Evolutionary conservation across 1,140 invertebrate genomes (phyloP).

Genomic region (Palaemon carinicauda): DNA sequence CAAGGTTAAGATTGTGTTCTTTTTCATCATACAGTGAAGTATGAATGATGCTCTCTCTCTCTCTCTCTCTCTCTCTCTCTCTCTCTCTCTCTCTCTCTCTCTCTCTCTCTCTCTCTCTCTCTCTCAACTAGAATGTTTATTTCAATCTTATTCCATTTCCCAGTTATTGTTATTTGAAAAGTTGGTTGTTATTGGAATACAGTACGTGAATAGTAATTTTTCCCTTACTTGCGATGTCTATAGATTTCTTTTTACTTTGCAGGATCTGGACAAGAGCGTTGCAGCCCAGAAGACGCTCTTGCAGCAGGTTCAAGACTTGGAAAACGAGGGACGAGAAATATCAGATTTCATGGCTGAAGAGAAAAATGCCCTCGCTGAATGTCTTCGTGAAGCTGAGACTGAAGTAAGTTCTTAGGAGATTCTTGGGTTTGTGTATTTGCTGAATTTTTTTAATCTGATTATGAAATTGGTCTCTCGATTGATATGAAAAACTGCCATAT

Average conservation of each 20-base stretch:
- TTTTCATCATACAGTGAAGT: no score
- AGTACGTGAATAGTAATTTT: slow-evolving; percentile 66
- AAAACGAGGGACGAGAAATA: slow-evolving; percentile 76
- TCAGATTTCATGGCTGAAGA: slow-evolving; percentile 82
- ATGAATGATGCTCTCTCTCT: no score
- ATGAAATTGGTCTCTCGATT: background rate
- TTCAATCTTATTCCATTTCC: background rate
- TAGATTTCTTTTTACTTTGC: slow-evolving; percentile 64
- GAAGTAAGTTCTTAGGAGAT: slow-evolving; percentile 67
- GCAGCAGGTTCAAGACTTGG: slow-evolving; percentile 76
- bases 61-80: slow-evolving; percentile 1
- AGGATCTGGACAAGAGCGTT: slow-evolving; percentile 76
- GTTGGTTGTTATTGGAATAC: no score
- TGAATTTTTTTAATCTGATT: background rate
- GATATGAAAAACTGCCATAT: background rate
- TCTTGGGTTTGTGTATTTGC: background rate
- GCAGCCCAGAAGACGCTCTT: slow-evolving; percentile 73
- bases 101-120: slow-evolving; percentile 5
- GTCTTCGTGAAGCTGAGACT: slow-evolving; percentile 77
- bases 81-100: slow-evolving; percentile 9
- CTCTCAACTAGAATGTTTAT: background rate
- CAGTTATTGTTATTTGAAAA: background rate
- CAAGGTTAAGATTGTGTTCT: no score
- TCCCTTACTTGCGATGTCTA: slow-evolving; percentile 69
- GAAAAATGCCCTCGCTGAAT: slow-evolving; percentile 76